Evolutionary conservation across 2,113 vertebrate genomes (phyloP), one percentile per base, ranked within the genome.

Genomic region (Leptobrachium leishanense): DNA sequence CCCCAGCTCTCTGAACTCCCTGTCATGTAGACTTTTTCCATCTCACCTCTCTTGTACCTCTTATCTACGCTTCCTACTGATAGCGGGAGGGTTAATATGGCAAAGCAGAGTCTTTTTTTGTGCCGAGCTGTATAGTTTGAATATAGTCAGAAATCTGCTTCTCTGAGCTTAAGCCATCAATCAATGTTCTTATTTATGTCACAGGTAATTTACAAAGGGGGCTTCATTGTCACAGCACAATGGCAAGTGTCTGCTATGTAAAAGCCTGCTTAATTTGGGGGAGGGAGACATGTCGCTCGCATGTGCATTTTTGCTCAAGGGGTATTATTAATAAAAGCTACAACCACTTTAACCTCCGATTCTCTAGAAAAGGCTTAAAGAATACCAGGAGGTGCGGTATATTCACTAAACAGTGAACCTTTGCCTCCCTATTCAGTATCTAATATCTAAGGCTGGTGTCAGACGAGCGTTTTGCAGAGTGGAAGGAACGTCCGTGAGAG

Each of bases 171-270:
- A 68, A n/a, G 53, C 71, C 78, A 81, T 81, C 78, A 81, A 74
- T 81, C 78, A 81, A 42, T 74, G 42, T 67, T 81, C 42, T 81
- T 81, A 81, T 81, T 81, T 43, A 68, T 81, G 78, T 81, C 78
- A 81, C 71, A 68, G 65, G 71, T 74, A 81, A 81, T 81, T 81
- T 74, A 74, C 78, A 81, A 81, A 81, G 43, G 77, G 20, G 72
- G 53, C 78, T 81, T 53, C 10, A 50, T 81, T 74, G 71, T 81
- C 64, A 74, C 9, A 41, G 64, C 72, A 81, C 71, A 81, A 74
- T 81, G 46, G 78, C 41, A 42, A 81, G 68, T 74, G 71, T n/a
- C 71, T 80, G 72, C n/a, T 15, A 68, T 10, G 53, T 59, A 41
- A 31, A 74, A 74, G 77, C 13, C 31, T 68, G 72, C 64, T 69